Evolutionary conservation across 2,888 invertebrate genomes (phyloP), one percentile per base, ranked within the genome.

Genomic region (Yponomeuta cagnagella): DNA sequence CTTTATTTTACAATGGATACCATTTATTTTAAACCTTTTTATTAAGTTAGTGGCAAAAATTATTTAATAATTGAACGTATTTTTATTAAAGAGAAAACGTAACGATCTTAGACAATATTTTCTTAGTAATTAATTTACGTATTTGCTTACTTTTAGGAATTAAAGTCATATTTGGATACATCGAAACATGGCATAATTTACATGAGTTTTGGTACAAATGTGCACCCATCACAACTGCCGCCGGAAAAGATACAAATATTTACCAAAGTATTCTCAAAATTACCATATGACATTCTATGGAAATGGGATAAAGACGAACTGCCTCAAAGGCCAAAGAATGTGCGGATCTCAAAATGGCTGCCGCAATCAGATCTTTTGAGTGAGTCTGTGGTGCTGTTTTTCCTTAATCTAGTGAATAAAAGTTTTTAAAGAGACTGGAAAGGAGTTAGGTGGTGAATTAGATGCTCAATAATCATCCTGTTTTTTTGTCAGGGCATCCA

Each of bases 261-360:
- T 43, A 69, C 74, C 37, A 73, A 73, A 66, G 75, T 72, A 1
- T 76, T 77, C 72, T 52, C 72, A 6, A 72, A 70, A 37, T 63
- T 77, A 23, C 70, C 72, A 10, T 74, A 74, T 43, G 73, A 75
- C 66, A 73, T 77, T 15, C 23, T 76, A 3, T 76, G 75, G 75
- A 76, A 76, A 70, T 76, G 72, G 65, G 75, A 76, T 63, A 69
- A 63, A 30, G 74, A 73, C n/a, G 70, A 68, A 10, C 58, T 75
- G 68, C 48, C 65, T 5, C 72, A 72, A 23, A 72, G 71, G 10
- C 74, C 75, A 2, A 67, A 74, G 4, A 78, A 76, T 63, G 75
- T 77, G 30, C 72, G 70, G 71, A 48, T 77, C 72, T 70, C 68
- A 0, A 74, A 74, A 64, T 75, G 75, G 75, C 63, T 75, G n/a